These are phyloP conservation scores for Liodrosophila aerea DNA, from an alignment of 2,888 invertebrate species.

Conservation along the genomic window DNA sequence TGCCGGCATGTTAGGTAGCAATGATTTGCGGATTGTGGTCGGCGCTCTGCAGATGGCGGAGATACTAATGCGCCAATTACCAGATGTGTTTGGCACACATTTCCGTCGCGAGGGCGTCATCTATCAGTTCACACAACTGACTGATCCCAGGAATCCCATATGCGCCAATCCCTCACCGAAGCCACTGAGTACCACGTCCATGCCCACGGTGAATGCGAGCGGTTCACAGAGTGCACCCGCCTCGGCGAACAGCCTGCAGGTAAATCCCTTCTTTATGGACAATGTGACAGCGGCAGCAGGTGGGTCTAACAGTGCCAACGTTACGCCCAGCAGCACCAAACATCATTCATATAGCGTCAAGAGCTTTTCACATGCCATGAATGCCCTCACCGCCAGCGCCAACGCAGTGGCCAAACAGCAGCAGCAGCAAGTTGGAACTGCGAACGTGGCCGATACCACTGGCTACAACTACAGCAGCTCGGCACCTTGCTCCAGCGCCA, in stretches of 20 bases:
- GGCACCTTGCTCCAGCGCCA: constrained; percentile 62
- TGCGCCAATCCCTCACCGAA: constrained; percentile 84
- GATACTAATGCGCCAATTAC: constrained; percentile 97
- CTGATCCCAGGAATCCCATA: constrained; percentile 86
- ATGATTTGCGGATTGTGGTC: constrained; percentile 97
- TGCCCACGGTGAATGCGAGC: constrained; percentile 61
- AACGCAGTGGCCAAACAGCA: constrained; percentile 57
- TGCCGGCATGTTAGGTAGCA: constrained; percentile 99
- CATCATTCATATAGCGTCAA: constrained; percentile 80
- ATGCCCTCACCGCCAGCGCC: constrained; percentile 73
- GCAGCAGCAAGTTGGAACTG: no score
- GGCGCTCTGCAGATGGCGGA: constrained; percentile 98
- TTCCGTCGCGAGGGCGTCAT: constrained; percentile 99
- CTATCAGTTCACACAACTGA: constrained; percentile 90
- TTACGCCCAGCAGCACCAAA: constrained; percentile 79
- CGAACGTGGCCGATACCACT: constrained; percentile 18
- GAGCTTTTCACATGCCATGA: constrained; percentile 80
- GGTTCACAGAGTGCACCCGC: constrained; percentile 80
- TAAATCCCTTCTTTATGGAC: constrained; percentile 81
- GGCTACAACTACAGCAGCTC: constrained; percentile 74
- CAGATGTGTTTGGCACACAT: constrained; percentile 96
- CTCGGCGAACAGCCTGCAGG: constrained; percentile 78
- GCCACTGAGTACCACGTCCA: constrained; percentile 79
- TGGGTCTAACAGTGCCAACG: constrained; percentile 64
- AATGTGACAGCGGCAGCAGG: constrained; percentile 31